Evolutionary conservation across 1,140 invertebrate genomes (phyloP), one percentile per base, ranked within the genome.

Genomic region (Theocolax elegans): DNA sequence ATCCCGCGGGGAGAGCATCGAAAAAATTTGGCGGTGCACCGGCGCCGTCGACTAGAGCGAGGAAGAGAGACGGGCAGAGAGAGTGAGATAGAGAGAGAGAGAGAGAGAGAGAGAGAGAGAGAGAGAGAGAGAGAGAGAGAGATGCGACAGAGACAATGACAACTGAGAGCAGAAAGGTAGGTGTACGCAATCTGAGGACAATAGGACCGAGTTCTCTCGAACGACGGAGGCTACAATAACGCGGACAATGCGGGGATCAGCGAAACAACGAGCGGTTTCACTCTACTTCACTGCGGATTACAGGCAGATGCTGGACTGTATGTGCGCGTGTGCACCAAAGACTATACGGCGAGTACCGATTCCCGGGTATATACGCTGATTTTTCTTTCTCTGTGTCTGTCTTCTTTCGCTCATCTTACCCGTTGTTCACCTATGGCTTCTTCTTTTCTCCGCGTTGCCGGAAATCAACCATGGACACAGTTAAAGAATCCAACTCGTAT

Each of bases 241-340:
- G 74, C 64, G 21, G 60, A 82, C 81, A 83, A 83, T 81, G 74
- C 79, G 15, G 76, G 81, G 81, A 83, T 83, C 81, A 83, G 74
- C 81, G 77, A 82, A 82, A 83, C 81, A 83, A 83, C 80, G 80
- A 79, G 78, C 78, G 81, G 80, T 83, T 81, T 83, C 81, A 79
- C 77, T 79, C 77, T 76, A 74, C 74, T 79, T 76, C 74, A 81
- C 80, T 81, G 76, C 74, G 79, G 81, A 83, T 83, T 83, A 83
- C 78, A 79, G 78, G 79, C 81, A 83, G 81, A 83, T 83, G 81
- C 81, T 56, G 29, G 42, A 49, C 56, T 63, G 15, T 42, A 31
- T 42, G n/a, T 46, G 56, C 44, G 48, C 13, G 13, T 59, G 63
- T 48, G 44, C 19, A 21, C n/a, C 44, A 8, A 9, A 48, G 71